phyloP scores from a whole-genome alignment of 1,140 invertebrate species.

The Zophobas atratus region DNA sequence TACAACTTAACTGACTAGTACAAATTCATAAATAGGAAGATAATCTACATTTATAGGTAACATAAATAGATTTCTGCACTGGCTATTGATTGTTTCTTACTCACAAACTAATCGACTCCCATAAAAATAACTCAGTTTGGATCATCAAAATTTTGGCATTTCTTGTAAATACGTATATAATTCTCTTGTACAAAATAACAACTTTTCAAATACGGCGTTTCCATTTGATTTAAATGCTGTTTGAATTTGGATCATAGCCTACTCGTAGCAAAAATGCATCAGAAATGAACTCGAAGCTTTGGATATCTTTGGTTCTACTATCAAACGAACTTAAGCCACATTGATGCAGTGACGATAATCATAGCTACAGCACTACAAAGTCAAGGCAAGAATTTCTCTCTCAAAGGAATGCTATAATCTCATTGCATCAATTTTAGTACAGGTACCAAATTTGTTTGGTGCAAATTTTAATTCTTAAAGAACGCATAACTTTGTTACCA shows the following conservation, averaged over 20 bases:
- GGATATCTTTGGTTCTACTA: slow-evolving; percentile 53
- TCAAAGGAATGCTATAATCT: slow-evolving; percentile 41
- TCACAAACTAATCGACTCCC: background rate
- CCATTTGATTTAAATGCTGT: slow-evolving; percentile 40
- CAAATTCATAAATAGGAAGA: slow-evolving; percentile 48
- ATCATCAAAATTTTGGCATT: slow-evolving; percentile 16
- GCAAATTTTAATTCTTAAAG: slow-evolving; percentile 41
- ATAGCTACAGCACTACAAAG: slow-evolving; percentile 33
- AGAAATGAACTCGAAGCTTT: slow-evolving; percentile 46
- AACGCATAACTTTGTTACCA: slow-evolving; percentile 28
- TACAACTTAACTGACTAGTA: slow-evolving; percentile 49
- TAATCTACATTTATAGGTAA: slow-evolving; percentile 44
- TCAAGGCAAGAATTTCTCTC: slow-evolving; percentile 36
- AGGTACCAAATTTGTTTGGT: slow-evolving; percentile 50
- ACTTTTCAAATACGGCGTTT: slow-evolving; percentile 18
- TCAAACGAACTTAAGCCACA: slow-evolving; percentile 41
- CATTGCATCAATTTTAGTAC: slow-evolving; percentile 45
- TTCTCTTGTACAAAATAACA: slow-evolving; percentile 43
- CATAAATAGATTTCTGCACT: slow-evolving; percentile 14
- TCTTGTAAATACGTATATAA: slow-evolving; percentile 35
- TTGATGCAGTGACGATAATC: slow-evolving; percentile 28
- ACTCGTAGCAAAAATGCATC: slow-evolving; percentile 34
- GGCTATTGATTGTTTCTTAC: no score
- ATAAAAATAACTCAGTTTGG: slow-evolving; percentile 31
- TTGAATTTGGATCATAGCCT: slow-evolving; percentile 6